These are phyloP conservation scores for Galeruca laticollis DNA, from an alignment of 2,888 invertebrate genomes.

Conservation along the genomic window DNA sequence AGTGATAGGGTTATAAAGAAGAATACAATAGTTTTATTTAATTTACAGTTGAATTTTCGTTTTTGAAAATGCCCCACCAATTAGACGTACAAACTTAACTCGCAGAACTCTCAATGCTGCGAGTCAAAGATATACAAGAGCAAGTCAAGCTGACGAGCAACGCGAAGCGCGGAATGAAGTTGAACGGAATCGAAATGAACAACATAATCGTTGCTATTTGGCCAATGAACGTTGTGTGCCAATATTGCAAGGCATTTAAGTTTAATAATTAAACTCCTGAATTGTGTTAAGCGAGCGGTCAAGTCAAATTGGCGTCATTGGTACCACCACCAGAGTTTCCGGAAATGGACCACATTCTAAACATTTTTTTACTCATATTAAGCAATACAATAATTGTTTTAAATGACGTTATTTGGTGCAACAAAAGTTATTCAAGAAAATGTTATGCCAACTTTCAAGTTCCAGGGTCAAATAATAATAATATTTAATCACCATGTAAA, in stretches of 20 bases:
- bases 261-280: background rate
- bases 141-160: no score
- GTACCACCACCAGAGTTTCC: background rate
- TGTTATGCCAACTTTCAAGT: no score
- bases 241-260: background rate
- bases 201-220: background rate
- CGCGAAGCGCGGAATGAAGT: no score
- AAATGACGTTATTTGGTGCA: background rate
- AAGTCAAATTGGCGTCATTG: background rate
- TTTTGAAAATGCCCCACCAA: slow-evolving; percentile 2
- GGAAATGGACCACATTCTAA: background rate
- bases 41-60: background rate
- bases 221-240: background rate
- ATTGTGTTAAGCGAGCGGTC: background rate
- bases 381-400: slow-evolving; percentile 5
- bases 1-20: background rate
- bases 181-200: background rate
- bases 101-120: background rate
- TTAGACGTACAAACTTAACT: background rate
- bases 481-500: no score
- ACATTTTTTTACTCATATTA: background rate
- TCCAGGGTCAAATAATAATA: background rate
- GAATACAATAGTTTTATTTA: background rate
- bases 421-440: background rate
- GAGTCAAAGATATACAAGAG: no score